Evolutionary conservation across 2,113 vertebrate genomes (phyloP).

Genomic region (Esox niger): DNA sequence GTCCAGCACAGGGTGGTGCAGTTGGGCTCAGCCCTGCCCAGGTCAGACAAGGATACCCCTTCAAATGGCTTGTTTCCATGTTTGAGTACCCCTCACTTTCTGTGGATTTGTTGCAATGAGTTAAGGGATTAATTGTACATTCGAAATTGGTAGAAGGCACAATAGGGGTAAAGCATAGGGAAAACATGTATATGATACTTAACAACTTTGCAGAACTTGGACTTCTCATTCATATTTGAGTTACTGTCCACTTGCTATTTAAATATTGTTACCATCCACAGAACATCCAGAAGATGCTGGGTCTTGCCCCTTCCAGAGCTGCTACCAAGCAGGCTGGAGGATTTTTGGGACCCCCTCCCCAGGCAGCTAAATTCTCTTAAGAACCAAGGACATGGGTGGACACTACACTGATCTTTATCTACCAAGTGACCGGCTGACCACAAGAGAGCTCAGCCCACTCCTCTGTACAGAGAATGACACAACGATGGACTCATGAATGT

Average conservation of each 20-base stretch:
- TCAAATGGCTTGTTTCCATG: no score
- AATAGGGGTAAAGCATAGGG: no score
- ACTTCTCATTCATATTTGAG: not conserved
- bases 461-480: slow-evolving; percentile 1
- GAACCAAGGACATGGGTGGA: not conserved
- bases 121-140: no score
- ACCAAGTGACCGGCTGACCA: not conserved
- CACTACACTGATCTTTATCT: no score
- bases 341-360: slow-evolving; percentile 94
- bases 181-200: not conserved
- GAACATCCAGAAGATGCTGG: slow-evolving; percentile 99
- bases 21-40: no score
- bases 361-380: slow-evolving; percentile 94
- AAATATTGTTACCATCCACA: slow-evolving; percentile 51
- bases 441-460: not conserved
- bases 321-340: slow-evolving; percentile 97
- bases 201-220: not conserved
- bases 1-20: no score
- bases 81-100: no score
- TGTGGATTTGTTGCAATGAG: no score
- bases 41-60: no score
- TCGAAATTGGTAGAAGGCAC: no score
- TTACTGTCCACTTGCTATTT: not conserved
- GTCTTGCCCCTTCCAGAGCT: slow-evolving; percentile 93
- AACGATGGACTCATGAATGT: not conserved